Evolutionary conservation across 2,888 invertebrate genomes (phyloP), one percentile per base, ranked within the genome.

Genomic region (Leuctra nigra): DNA sequence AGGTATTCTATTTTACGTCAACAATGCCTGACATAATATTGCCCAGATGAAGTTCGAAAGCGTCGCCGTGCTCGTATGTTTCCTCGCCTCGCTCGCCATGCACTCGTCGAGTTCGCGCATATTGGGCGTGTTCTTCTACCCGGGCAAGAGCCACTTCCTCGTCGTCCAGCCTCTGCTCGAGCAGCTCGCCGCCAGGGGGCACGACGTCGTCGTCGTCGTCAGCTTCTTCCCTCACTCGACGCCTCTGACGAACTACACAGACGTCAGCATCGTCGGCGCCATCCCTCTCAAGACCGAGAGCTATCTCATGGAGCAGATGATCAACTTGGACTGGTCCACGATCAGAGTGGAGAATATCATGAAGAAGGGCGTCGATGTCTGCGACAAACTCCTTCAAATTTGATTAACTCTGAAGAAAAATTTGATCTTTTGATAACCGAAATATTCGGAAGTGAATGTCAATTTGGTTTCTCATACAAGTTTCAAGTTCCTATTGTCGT

Each of bases 161-260:
- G 66, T 74, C 65, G 66, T 77, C 36, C 71, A 72, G 60, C 72
- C 74, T 0, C 70, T 79, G 22, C 74, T 77, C 2, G 62, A 76
- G 41, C 77, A 76, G 59, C 65, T 79, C 41, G 77, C 77, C 3
- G 65, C 67, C n/a, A 70, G 75, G 53, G 78, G 78, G 0, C 78
- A 79, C 61, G 75, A 78, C 63, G 75, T 78, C 16, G 35, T 16
- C 33, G 77, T 77, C 1, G 73, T 77, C 1, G 73, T 78, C 16
- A 72, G 76, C 4, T 71, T 73, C 1, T 62, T 71, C 56, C 70
- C 63, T 52, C 72, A 73, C 50, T 64, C 66, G 0, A 66, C 70
- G 13, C 69, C 70, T 3, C 69, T 73, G 1, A 62, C 70, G 0
- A 76, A 73, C 58, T 76, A 75, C 57, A 56, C 46, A 9, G 59